Evolutionary conservation across 2,888 invertebrate species (phyloP).

Genomic region (Dryobotodes eremita): DNA sequence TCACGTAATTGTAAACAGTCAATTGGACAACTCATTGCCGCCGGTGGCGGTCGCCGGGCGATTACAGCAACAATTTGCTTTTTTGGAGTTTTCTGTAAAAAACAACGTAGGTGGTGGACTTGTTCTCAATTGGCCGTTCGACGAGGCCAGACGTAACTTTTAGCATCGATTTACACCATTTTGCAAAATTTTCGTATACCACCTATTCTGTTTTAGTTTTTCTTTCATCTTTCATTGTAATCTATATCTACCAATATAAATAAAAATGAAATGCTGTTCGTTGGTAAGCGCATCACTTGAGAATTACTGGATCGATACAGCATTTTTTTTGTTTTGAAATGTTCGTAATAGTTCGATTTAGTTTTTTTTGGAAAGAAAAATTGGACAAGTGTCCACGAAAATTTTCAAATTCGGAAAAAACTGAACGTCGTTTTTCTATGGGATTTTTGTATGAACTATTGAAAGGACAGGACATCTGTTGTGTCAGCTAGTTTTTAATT

Average conservation of each 20-base stretch:
- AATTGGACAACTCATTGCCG: conserved; percentile 59
- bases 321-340: too few relatives aligned
- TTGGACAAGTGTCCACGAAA: too few relatives aligned
- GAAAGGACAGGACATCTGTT: too few relatives aligned
- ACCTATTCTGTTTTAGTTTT: not conserved
- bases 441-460: too few relatives aligned
- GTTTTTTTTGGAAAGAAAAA: too few relatives aligned
- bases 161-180: not conserved
- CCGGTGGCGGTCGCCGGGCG: conserved; percentile 17
- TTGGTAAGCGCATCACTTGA: too few relatives aligned
- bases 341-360: too few relatives aligned
- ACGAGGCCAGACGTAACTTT: conserved; percentile 42
- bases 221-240: not conserved
- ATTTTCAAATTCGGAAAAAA: too few relatives aligned
- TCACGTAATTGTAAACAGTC: conserved; percentile 47
- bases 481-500: not conserved
- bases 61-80: conserved; percentile 53
- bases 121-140: conserved; percentile 33
- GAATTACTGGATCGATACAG: too few relatives aligned
- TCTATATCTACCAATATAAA: too few relatives aligned
- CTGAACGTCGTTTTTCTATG: too few relatives aligned
- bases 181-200: not conserved
- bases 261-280: too few relatives aligned
- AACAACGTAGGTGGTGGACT: conserved; percentile 52
- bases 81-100: conserved; percentile 47